These are phyloP conservation scores for Austrolebias charrua DNA, from an alignment of 2,797 vertebrate species.

Conservation along the genomic window DNA sequence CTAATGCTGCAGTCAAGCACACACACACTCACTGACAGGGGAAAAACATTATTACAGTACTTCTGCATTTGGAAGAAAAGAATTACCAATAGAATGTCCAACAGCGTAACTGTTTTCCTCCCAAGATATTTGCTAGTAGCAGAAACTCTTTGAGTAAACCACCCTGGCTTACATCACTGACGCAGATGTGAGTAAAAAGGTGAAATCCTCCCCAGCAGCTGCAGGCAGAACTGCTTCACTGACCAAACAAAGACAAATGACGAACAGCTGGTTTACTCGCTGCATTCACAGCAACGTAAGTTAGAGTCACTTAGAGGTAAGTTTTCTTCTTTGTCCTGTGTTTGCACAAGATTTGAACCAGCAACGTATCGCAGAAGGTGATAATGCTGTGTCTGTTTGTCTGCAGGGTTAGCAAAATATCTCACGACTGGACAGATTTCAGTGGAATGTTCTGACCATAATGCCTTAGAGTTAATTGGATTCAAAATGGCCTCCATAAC, in stretches of 20 bases:
- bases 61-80: no score
- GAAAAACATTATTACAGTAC: neutral
- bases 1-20: no score
- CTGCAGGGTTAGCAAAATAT: no score
- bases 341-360: neutral
- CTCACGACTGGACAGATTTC: no score
- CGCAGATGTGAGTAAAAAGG: constrained; percentile 81
- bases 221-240: constrained; percentile 77
- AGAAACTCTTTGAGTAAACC: constrained; percentile 30
- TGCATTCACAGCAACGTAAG: constrained; percentile 53
- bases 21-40: no score
- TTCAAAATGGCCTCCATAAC: no score
- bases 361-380: constrained; percentile 15
- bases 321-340: constrained; percentile 25
- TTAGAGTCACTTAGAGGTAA: constrained; percentile 50
- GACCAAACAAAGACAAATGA: constrained; percentile 85
- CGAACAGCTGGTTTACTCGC: constrained; percentile 85
- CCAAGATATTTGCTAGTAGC: constrained; percentile 24
- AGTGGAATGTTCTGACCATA: no score
- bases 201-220: constrained; percentile 77
- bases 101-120: neutral
- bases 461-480: no score
- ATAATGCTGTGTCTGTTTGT: constrained; percentile 10
- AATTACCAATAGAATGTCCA: constrained; percentile 17
- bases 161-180: constrained; percentile 33